A percentile compares a stretch with the other conserved stretches of the same genome.
These are phyloP conservation scores for Brachionus plicatilis DNA, from an alignment of 1,140 invertebrate species.

Conservation along the genomic window DNA sequence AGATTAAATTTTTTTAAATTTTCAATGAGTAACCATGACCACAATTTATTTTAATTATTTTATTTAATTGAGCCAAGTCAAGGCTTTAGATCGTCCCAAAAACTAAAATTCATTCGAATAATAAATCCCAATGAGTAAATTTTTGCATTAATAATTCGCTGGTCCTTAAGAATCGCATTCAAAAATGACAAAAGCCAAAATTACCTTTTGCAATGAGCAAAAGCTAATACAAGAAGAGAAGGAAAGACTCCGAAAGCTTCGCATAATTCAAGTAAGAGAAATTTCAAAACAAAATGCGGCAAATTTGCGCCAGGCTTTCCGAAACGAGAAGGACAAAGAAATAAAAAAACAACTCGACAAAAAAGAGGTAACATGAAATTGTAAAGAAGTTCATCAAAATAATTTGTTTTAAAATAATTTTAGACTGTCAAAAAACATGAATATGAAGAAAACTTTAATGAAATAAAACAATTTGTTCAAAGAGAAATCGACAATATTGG, in stretches of 20 bases:
- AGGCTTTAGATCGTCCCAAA: not conserved
- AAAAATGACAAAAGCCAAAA: slow-evolving; percentile 20
- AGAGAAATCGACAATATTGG: slow-evolving; percentile 33
- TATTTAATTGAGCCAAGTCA: not conserved
- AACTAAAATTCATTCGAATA: not conserved
- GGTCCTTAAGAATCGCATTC: not conserved
- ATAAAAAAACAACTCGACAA: slow-evolving; percentile 46
- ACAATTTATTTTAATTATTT: not conserved
- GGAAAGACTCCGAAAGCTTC: slow-evolving; percentile 46
- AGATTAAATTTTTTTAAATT: not conserved
- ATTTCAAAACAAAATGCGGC: slow-evolving; percentile 47
- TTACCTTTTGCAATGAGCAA: slow-evolving; percentile 45
- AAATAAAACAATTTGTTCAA: slow-evolving; percentile 23
- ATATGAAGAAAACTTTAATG: slow-evolving; percentile 22
- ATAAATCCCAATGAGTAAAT: not conserved
- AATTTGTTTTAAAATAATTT: not conserved
- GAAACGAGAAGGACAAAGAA: slow-evolving; percentile 48
- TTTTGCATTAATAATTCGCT: not conserved
- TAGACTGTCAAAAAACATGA: not conserved
- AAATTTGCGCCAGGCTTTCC: slow-evolving; percentile 49
- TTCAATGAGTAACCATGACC: not conserved
- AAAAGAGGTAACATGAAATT: slow-evolving; percentile 44
- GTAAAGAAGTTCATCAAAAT: not conserved
- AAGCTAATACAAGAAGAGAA: slow-evolving; percentile 50
- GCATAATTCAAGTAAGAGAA: slow-evolving; percentile 48